phyloP scores from a whole-genome alignment of 2,113 vertebrate species.

The Sylvia atricapilla region DNA sequence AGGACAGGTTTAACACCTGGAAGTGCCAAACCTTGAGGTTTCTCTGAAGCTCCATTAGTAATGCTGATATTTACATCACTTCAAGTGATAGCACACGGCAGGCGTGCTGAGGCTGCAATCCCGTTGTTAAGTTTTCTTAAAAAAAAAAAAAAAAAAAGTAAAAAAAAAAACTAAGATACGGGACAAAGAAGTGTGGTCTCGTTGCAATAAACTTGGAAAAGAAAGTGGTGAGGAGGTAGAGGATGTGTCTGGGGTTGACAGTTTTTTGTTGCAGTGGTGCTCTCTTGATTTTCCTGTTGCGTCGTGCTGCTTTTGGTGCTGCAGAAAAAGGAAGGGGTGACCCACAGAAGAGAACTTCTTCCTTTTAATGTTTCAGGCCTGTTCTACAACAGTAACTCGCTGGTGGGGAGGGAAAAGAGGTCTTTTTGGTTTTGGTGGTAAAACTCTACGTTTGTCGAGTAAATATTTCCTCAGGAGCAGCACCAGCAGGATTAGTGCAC shows the following conservation, averaged over 20 bases:
- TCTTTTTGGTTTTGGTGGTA: slow-evolving; percentile 8
- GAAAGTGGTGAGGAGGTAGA: not conserved
- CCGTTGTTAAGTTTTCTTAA: not conserved
- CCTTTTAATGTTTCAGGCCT: not conserved
- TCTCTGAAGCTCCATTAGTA: not conserved
- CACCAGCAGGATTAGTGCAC: not conserved
- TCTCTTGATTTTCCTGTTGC: not conserved
- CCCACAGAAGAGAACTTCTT: not conserved
- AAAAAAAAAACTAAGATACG: accelerated
- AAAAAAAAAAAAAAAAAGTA: too few species aligned
- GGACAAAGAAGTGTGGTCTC: not conserved
- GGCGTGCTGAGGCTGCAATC: not conserved
- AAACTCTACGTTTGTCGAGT: not conserved
- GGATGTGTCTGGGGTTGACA: not conserved
- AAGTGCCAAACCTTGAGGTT: not conserved
- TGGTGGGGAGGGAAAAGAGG: not conserved
- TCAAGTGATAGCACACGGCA: not conserved
- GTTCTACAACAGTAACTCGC: not conserved
- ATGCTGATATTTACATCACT: not conserved
- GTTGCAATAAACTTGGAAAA: not conserved
- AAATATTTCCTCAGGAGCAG: slow-evolving; percentile 44
- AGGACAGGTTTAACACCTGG: not conserved
- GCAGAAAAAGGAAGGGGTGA: not conserved
- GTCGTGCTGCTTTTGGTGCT: not conserved
- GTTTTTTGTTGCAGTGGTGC: not conserved